phyloP scores from a whole-genome alignment of 1,140 invertebrate genomes.

The Homarus americanus region DNA sequence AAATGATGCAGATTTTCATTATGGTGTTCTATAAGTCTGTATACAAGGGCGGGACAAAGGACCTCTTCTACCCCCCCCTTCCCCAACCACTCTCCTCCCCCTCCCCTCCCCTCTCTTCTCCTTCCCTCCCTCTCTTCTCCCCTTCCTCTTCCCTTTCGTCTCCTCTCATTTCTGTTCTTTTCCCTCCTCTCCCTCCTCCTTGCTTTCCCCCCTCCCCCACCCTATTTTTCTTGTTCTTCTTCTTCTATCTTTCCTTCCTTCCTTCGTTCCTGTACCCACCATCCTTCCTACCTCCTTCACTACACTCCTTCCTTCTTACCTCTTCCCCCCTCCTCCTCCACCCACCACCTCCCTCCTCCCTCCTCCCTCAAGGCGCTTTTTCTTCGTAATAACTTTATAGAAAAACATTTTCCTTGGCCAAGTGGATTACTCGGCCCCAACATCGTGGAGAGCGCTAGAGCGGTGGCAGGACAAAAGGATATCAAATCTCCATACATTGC shows the following conservation, averaged over 20 bases:
- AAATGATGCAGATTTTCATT: slow-evolving; percentile 16
- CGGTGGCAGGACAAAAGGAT: not conserved
- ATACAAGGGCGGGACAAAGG: slow-evolving; percentile 11
- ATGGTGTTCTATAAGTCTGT: not conserved
- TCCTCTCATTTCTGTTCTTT: not conserved
- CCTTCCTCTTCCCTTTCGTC: not conserved
- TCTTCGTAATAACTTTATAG: not conserved
- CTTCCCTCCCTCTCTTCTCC: too few species aligned
- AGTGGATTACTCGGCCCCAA: not conserved
- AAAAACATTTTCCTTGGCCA: not conserved
- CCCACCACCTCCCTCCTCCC: too few species aligned
- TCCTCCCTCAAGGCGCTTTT: not conserved
- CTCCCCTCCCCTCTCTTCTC: not conserved
- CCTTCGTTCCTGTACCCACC: too few species aligned
- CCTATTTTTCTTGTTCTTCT: not conserved
- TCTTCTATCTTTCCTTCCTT: too few species aligned
- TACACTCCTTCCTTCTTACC: too few species aligned
- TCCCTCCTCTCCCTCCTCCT: not conserved
- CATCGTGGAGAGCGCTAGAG: not conserved
- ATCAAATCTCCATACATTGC: slow-evolving; percentile 45
- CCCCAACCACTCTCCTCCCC: not conserved
- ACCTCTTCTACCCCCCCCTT: too few species aligned
- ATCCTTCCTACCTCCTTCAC: too few species aligned
- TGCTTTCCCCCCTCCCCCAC: too few species aligned
- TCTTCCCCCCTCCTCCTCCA: too few species aligned